Conservation (phyloP, 2,113 vertebrate genomes). For the Poeciliopsis prolifica region DNA sequence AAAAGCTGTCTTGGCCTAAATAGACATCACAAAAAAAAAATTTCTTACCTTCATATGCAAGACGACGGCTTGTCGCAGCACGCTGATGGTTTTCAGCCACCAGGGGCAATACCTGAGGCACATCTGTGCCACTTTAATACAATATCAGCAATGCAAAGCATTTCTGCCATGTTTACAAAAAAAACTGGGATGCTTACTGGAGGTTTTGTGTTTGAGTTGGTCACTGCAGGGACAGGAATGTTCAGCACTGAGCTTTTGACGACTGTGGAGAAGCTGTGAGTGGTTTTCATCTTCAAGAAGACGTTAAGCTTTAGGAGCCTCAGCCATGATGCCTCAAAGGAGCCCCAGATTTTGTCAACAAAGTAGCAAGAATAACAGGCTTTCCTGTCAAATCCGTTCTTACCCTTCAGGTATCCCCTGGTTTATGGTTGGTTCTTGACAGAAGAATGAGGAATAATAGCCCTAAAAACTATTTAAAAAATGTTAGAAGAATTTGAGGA, state of each 20-base stretch:
- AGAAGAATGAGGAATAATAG: background rate
- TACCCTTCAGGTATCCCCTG: slow-evolving; percentile 1
- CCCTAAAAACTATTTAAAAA: background rate
- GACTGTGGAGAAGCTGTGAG: background rate
- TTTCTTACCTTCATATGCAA: too few relatives aligned
- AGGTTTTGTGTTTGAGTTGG: slow-evolving; percentile 6
- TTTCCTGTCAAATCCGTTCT: background rate
- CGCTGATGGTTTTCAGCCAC: too few relatives aligned
- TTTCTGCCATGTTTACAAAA: background rate
- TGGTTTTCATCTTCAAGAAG: background rate
- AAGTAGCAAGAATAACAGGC: slow-evolving; percentile 3
- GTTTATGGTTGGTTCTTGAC: slow-evolving; percentile 6
- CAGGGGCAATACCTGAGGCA: too few relatives aligned
- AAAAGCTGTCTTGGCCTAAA: too few relatives aligned
- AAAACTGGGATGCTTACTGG: background rate
- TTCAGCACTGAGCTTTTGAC: background rate
- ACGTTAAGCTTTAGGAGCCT: slow-evolving; percentile 5
- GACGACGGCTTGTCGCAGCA: too few relatives aligned
- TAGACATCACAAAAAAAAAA: too few relatives aligned
- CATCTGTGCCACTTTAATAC: too few relatives aligned
- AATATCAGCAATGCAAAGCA: background rate
- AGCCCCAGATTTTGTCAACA: slow-evolving; percentile 7
- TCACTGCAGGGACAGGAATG: slow-evolving; percentile 9
- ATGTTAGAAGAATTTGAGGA: background rate
- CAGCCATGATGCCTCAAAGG: background rate